phyloP scores from a whole-genome alignment of 2,113 vertebrate species.

The Myotis brandtii region DNA sequence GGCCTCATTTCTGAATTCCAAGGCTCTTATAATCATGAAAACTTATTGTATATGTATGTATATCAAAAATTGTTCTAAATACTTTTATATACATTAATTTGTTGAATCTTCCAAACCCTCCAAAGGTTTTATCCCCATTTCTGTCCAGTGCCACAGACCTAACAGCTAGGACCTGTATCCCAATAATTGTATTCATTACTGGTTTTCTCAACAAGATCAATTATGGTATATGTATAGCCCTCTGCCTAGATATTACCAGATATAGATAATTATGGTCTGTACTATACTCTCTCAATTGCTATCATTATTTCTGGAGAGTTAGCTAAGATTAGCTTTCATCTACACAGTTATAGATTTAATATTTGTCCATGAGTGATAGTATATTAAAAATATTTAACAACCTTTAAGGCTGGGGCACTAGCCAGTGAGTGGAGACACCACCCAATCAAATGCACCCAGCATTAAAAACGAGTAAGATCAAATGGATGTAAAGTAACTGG shows the following conservation, averaged over 20 bases:
- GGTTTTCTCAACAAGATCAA: not conserved
- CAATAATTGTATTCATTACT: not conserved
- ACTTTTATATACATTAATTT: not conserved
- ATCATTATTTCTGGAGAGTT: not conserved
- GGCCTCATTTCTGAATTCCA: not conserved
- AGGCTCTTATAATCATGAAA: not conserved
- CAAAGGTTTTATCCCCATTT: not conserved
- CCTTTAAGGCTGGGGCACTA: not conserved
- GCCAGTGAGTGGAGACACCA: not conserved
- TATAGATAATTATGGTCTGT: not conserved
- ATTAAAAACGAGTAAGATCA: not conserved
- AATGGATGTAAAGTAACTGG: not conserved
- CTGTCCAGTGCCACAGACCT: not conserved
- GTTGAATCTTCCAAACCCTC: not conserved
- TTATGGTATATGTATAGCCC: not conserved
- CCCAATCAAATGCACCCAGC: not conserved
- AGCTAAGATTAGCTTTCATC: not conserved
- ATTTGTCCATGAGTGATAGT: not conserved
- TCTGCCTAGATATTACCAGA: not conserved
- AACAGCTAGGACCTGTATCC: not conserved
- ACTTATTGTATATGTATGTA: not conserved
- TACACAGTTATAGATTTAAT: not conserved
- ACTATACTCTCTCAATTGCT: not conserved
- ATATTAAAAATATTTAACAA: slow-evolving; percentile 16
- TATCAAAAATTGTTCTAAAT: not conserved